Percentiles rank a stretch among this genome's conserved stretches.
Conservation (phyloP, 2,797 vertebrate species). For the Mycteria americana region DNA sequence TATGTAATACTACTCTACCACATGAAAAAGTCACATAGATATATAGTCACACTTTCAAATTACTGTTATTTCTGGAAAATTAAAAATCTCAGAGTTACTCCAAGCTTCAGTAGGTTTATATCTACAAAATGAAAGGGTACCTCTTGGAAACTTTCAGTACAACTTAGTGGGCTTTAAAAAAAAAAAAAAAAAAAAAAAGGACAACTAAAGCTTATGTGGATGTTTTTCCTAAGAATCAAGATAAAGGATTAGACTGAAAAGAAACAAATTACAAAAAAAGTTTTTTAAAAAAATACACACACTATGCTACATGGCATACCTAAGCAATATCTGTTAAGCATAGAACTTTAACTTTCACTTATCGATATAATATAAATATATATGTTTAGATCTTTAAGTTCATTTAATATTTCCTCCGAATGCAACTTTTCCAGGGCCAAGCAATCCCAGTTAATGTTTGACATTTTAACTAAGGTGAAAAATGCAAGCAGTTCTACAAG, state of each 20-base stretch:
- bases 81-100: not conserved
- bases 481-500: conserved; percentile 48
- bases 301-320: not conserved
- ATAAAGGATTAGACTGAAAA: not conserved
- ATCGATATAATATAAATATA: not conserved
- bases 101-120: not conserved
- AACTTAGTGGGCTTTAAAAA: not conserved
- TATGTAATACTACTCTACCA: not conserved
- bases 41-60: not conserved
- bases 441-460: conserved; percentile 64
- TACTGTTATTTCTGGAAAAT: not conserved
- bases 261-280: not conserved
- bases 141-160: not conserved
- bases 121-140: not conserved
- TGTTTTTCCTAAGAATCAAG: not conserved
- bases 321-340: not conserved
- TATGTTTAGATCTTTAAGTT: conserved; percentile 3
- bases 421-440: conserved; percentile 37
- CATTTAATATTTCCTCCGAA: conserved; percentile 23
- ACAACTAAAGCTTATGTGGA: not conserved
- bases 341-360: not conserved
- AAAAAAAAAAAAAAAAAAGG: not conserved
- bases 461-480: conserved; percentile 62
- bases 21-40: not conserved
- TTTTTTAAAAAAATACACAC: not conserved